These are phyloP conservation scores for Glyphotaelius pellucidus DNA, from an alignment of 2,888 invertebrate species.

Conservation along the genomic window DNA sequence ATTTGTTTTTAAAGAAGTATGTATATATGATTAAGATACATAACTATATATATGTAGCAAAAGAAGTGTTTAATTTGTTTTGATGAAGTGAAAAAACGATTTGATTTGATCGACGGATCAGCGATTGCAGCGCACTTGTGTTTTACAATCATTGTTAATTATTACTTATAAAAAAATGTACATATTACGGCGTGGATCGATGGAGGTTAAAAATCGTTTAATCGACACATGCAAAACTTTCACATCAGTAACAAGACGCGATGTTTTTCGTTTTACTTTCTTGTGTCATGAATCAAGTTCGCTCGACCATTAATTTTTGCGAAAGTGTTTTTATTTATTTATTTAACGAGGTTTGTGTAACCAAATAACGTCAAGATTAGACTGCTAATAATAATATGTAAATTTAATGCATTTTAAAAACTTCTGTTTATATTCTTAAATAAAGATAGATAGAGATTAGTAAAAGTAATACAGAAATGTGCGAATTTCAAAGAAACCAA, in stretches of 20 bases:
- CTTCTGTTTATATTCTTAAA: neutral
- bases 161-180: neutral
- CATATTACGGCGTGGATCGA: neutral
- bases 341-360: neutral
- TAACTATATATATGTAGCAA: neutral
- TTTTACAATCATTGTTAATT: neutral
- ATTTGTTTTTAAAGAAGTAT: neutral
- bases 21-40: neutral
- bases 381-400: neutral
- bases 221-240: slow-evolving; percentile 8
- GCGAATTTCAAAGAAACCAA: neutral
- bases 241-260: neutral
- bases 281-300: neutral
- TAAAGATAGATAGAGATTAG: neutral
- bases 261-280: neutral
- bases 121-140: neutral
- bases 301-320: neutral
- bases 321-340: neutral
- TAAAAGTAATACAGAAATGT: neutral
- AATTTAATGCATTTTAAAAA: neutral
- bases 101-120: neutral
- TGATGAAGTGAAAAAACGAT: neutral
- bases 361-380: neutral
- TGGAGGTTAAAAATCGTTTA: neutral
- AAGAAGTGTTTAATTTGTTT: neutral